phyloP scores from a whole-genome alignment of 2,888 invertebrate genomes.

The Agrotis puta region DNA sequence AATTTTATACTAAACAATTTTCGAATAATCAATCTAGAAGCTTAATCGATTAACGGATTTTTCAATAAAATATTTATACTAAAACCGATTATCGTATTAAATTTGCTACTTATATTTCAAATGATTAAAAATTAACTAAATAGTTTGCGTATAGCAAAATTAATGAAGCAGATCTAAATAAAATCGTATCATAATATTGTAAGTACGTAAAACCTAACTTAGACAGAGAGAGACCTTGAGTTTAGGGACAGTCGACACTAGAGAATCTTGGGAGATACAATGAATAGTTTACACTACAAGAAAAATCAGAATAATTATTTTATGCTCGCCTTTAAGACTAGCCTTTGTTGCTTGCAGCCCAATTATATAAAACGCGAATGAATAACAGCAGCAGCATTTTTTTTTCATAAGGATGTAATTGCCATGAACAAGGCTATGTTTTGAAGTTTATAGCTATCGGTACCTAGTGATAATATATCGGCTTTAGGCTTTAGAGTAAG shows the following conservation, averaged over 20 bases:
- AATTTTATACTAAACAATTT: constrained; percentile 25
- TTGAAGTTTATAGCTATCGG: not conserved
- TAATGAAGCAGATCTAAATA: constrained; percentile 60
- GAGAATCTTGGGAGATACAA: constrained; percentile 24
- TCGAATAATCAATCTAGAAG: constrained; percentile 21
- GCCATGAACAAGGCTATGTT: not conserved
- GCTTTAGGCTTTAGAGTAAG: not conserved
- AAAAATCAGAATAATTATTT: no score
- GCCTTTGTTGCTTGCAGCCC: not conserved
- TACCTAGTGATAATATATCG: not conserved
- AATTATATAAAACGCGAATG: not conserved
- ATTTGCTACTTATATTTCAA: constrained; percentile 21
- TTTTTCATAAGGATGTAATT: not conserved
- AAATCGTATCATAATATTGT: constrained; percentile 53
- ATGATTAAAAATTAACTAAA: constrained; percentile 9
- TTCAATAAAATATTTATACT: constrained; percentile 40
- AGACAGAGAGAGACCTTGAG: constrained; percentile 56
- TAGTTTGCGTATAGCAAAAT: constrained; percentile 32
- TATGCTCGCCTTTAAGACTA: no score
- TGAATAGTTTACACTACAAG: not conserved
- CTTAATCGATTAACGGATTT: constrained; percentile 25
- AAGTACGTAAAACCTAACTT: constrained; percentile 63
- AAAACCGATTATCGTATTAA: constrained; percentile 5
- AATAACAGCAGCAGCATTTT: not conserved
- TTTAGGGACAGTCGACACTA: constrained; percentile 49